Conservation (phyloP, 2,888 invertebrate genomes). For the Lymantria monacha region DNA sequence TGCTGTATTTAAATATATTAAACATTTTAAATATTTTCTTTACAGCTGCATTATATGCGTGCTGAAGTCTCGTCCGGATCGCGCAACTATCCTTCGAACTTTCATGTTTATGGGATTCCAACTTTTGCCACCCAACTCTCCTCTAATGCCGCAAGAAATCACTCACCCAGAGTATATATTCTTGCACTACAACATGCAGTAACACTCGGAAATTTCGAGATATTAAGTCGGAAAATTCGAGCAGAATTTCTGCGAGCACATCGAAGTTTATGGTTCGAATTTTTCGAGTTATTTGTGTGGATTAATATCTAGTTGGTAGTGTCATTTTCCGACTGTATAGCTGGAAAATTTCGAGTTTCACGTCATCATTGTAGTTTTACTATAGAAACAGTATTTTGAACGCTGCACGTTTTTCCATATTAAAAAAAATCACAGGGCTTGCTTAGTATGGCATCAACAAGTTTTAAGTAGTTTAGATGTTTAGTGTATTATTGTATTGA, state of each 20-base stretch:
- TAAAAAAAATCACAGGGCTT: slow-evolving; percentile 38
- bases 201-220: slow-evolving; percentile 31
- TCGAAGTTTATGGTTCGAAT: slow-evolving; percentile 2
- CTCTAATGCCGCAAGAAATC: slow-evolving; percentile 69
- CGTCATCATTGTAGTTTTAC: slow-evolving; percentile 19
- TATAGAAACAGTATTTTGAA: slow-evolving; percentile 42
- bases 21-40: neutral
- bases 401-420: slow-evolving; percentile 42
- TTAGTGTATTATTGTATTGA: slow-evolving; percentile 38
- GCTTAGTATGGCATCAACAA: slow-evolving; percentile 43
- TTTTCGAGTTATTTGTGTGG: slow-evolving; percentile 5
- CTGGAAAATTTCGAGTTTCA: slow-evolving; percentile 10
- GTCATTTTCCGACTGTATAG: slow-evolving; percentile 7
- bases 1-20: neutral
- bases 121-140: slow-evolving; percentile 91
- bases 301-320: slow-evolving; percentile 1
- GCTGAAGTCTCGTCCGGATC: slow-evolving; percentile 91
- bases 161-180: slow-evolving; percentile 82
- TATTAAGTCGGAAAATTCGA: slow-evolving; percentile 21
- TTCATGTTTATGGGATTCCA: slow-evolving; percentile 99
- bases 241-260: slow-evolving; percentile 18
- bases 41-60: slow-evolving; percentile 85
- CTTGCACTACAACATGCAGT: slow-evolving; percentile 76
- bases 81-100: slow-evolving; percentile 93
- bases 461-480: slow-evolving; percentile 43